phyloP scores from a whole-genome alignment of 2,888 invertebrate genomes.

The Eucera pruinosa region DNA sequence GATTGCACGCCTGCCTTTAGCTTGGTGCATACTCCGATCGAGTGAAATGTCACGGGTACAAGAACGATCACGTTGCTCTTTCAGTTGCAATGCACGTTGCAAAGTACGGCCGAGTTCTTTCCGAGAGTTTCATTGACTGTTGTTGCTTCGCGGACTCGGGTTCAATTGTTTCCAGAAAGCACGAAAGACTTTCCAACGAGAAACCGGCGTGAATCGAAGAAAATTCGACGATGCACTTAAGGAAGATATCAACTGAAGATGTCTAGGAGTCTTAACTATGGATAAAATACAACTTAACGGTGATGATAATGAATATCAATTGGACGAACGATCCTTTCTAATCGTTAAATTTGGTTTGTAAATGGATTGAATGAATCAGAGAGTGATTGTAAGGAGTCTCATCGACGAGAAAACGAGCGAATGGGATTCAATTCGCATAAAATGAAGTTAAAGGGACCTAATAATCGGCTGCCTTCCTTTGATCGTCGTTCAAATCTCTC shows the following conservation, averaged over 20 bases:
- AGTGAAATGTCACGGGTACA: conserved; percentile 16
- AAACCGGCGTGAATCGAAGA: conserved; percentile 1
- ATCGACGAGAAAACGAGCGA: neutral
- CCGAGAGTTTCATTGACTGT: conserved; percentile 20
- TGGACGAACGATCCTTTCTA: conserved; percentile 8
- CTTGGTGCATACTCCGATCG: conserved; percentile 27
- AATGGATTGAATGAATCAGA: conserved; percentile 19
- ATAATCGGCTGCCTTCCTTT: conserved; percentile 60
- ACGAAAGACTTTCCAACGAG: neutral
- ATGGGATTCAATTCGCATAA: conserved; percentile 5
- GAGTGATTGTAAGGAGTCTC: conserved; percentile 15
- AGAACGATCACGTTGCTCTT: conserved; percentile 12
- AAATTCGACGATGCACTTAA: neutral
- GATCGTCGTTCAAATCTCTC: conserved; percentile 21
- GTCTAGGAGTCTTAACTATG: neutral
- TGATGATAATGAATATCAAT: neutral
- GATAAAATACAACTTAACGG: neutral
- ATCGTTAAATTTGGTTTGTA: conserved; percentile 9
- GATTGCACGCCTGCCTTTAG: conserved; percentile 48
- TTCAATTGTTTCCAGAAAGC: conserved; percentile 11
- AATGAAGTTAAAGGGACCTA: conserved; percentile 51
- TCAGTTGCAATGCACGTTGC: neutral
- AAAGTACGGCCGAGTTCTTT: conserved; percentile 3
- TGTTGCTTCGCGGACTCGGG: conserved; percentile 31
- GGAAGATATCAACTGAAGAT: neutral